Evolutionary conservation across 2,888 invertebrate species (phyloP), one percentile per base, ranked within the genome.

Genomic region (Muschampia plurimacula): DNA sequence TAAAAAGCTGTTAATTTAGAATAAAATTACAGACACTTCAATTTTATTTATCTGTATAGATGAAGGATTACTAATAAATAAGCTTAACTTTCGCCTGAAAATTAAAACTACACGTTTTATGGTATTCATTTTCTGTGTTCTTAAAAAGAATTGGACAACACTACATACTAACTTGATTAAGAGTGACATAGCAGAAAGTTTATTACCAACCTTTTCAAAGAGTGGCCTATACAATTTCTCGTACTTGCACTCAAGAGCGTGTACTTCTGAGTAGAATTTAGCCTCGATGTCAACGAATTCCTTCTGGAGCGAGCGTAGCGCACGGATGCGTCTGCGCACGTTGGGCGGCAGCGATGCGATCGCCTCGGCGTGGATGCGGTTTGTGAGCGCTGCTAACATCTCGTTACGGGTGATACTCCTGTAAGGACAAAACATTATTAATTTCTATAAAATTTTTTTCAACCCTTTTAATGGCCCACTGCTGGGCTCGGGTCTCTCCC

Each of bases 201-300:
- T 5, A 59, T 44, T 6, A 64, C 67, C 9, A 10, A 97, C 97
- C 96, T 98, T 97, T 80, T 97, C 97, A 90, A 97, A 97, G 60
- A 97, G 89, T 2, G 97, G 96, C 73, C 96, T 95, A 89, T 97
- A 98, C 79, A 97, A 91, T 79, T 96, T 95, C 84, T 97, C 97
- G 88, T 98, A 99, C 90, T 97, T 97, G 93, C 97, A 97, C 93
- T 99, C 99, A 68, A 99, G 95, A 32, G 96, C 96, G 86, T 99
- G 99, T 57, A 99, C 97, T 84, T 99, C 98, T 83, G 97, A 96
- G 90, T 99, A 99, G 92, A 99, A 99, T 85, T 98, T 96, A 0
- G 98, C 97, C 90, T 99, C 99, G 72, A 99, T 95, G 83, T 98
- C 96, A 7, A 97, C 97, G 65, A 97, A 96, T 81, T 97, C 96